These are phyloP conservation scores for Eleginops maclovinus DNA, from an alignment of 2,113 vertebrate species.

Conservation along the genomic window DNA sequence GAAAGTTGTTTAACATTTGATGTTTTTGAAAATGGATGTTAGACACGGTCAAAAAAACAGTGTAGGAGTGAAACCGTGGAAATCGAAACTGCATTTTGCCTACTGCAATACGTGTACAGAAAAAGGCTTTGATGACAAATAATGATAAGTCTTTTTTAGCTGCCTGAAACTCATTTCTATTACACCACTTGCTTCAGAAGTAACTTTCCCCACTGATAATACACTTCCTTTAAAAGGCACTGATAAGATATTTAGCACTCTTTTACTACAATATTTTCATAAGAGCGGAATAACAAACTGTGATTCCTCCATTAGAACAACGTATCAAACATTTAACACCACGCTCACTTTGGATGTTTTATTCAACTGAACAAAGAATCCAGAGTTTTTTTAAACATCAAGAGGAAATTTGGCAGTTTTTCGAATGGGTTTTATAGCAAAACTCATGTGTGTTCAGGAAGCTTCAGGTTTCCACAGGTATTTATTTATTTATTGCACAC, in stretches of 20 bases:
- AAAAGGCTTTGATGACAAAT: background rate
- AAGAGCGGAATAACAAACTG: background rate
- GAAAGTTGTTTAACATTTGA: constrained; percentile 28
- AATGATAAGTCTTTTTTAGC: background rate
- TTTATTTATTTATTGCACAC: too few species aligned
- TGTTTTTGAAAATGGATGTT: background rate
- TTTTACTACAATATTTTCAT: background rate
- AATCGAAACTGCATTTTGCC: background rate
- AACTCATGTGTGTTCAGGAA: background rate
- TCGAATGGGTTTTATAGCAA: background rate
- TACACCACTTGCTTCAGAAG: background rate
- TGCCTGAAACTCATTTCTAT: background rate
- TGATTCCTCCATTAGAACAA: background rate
- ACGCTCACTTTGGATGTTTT: background rate
- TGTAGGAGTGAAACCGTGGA: background rate
- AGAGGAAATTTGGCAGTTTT: background rate
- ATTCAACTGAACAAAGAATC: background rate
- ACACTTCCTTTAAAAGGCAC: background rate
- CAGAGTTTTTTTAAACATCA: constrained; percentile 10
- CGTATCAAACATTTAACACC: background rate
- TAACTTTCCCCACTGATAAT: background rate
- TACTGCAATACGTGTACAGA: background rate
- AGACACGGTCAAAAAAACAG: background rate
- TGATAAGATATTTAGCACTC: background rate
- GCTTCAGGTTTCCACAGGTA: background rate